phyloP scores from a whole-genome alignment of 35 echinoderm and acorn worm species.

The Chiridota heheva region DNA sequence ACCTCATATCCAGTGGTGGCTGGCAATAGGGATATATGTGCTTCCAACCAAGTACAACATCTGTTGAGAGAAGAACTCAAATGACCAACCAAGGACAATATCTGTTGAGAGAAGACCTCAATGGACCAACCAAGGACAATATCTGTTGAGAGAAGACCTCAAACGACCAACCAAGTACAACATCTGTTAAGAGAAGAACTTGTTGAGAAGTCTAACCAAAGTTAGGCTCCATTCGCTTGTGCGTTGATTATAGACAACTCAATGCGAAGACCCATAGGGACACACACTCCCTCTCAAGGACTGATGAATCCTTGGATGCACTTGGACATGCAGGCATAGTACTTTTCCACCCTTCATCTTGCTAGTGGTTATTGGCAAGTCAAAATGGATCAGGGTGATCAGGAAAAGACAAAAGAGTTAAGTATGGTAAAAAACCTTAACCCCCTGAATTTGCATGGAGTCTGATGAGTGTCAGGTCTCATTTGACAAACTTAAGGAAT shows the following conservation, averaged over 20 bases:
- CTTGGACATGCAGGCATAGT: not conserved
- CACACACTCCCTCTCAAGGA: not conserved
- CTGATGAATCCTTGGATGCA: not conserved
- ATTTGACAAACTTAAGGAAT: constrained; percentile 27
- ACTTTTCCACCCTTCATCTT: not conserved
- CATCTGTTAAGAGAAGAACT: too few species aligned
- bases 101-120: too few species aligned
- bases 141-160: too few species aligned
- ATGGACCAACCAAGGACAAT: too few species aligned
- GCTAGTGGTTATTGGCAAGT: constrained; percentile 7
- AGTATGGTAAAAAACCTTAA: not conserved
- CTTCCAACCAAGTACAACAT: too few species aligned
- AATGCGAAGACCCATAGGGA: not conserved
- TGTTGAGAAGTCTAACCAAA: too few species aligned
- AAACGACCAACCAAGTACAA: too few species aligned
- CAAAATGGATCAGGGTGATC: constrained; percentile 32
- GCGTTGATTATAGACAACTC: constrained; percentile 51
- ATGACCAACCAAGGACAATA: too few species aligned
- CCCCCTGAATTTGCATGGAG: constrained; percentile 38
- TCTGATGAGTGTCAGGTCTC: constrained; percentile 18
- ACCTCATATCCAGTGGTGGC: too few species aligned
- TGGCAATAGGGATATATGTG: too few species aligned
- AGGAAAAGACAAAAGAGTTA: constrained; percentile 43
- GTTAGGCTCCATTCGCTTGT: constrained; percentile 37
- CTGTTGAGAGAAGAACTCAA: too few species aligned